Percentiles rank a stretch among this genome's conserved stretches.
Evolutionary conservation across 2,888 invertebrate species (phyloP).

Genomic region (Morpho helenor): DNA sequence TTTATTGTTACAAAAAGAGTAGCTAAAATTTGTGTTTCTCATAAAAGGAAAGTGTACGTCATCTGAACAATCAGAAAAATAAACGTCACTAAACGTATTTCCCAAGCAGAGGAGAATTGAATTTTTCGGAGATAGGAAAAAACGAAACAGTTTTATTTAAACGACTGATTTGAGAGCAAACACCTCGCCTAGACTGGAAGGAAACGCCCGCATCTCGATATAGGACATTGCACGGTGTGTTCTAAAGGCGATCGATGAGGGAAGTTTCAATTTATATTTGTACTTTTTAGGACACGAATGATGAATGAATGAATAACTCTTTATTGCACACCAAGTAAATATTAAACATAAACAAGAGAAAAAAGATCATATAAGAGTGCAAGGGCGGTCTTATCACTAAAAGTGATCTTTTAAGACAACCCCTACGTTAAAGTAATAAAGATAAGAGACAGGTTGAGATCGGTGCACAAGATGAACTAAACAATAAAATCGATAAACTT

Average conservation of each 20-base stretch:
- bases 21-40: conserved; percentile 1
- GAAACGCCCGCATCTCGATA: conserved; percentile 54
- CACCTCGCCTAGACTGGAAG: conserved; percentile 43
- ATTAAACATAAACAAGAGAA: no score
- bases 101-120: conserved; percentile 54
- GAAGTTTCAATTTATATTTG: neutral
- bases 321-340: no score
- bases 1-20: no score
- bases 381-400: no score
- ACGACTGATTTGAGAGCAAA: conserved; percentile 73
- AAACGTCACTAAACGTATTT: conserved; percentile 55
- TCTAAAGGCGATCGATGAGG: conserved; percentile 7
- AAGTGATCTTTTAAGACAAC: no score
- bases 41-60: conserved; percentile 4
- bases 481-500: no score
- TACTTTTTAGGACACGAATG: neutral
- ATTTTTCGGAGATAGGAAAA: conserved; percentile 53
- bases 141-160: conserved; percentile 69
- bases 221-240: conserved; percentile 27
- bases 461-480: no score
- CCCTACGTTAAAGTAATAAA: no score
- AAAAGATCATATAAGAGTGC: no score
- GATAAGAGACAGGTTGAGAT: no score
- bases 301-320: neutral
- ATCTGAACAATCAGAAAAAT: conserved; percentile 41